phyloP scores from a whole-genome alignment of 2,113 vertebrate species.

The Cariama cristata region DNA sequence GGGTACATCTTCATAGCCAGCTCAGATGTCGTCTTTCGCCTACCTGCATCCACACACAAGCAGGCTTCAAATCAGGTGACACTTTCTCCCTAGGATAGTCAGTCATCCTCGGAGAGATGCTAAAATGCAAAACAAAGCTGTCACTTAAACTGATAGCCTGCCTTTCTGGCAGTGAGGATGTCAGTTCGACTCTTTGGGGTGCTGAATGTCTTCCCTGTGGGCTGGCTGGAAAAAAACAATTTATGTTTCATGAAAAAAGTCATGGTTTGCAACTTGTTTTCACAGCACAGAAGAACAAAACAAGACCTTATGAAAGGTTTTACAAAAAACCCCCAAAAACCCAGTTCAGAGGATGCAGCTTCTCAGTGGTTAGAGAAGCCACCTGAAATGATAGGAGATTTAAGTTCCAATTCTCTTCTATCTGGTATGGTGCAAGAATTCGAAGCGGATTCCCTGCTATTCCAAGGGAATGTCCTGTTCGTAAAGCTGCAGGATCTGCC shows the following conservation, averaged over 20 bases:
- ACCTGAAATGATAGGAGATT: neutral
- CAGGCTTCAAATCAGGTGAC: neutral
- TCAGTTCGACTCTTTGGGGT: neutral
- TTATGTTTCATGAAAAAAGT: neutral
- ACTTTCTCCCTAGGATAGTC: neutral
- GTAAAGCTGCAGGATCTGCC: neutral
- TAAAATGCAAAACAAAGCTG: neutral
- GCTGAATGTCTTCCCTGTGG: neutral
- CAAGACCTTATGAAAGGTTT: neutral
- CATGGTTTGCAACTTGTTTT: neutral
- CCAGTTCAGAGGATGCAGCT: neutral
- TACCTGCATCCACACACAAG: neutral
- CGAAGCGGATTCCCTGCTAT: neutral
- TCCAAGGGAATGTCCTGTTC: neutral
- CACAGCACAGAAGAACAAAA: neutral
- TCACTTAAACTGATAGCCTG: neutral
- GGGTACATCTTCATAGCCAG: rapidly evolving
- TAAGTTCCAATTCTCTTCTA: neutral
- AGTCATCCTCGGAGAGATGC: neutral
- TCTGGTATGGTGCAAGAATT: rapidly evolving
- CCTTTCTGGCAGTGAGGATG: neutral
- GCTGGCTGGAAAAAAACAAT: neutral
- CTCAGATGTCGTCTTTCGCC: neutral
- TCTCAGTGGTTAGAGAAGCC: neutral
- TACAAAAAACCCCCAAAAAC: neutral